Base-by-base conservation (phyloP, 2,888 invertebrate species). In the Rhyacophila evoluta region DNA sequence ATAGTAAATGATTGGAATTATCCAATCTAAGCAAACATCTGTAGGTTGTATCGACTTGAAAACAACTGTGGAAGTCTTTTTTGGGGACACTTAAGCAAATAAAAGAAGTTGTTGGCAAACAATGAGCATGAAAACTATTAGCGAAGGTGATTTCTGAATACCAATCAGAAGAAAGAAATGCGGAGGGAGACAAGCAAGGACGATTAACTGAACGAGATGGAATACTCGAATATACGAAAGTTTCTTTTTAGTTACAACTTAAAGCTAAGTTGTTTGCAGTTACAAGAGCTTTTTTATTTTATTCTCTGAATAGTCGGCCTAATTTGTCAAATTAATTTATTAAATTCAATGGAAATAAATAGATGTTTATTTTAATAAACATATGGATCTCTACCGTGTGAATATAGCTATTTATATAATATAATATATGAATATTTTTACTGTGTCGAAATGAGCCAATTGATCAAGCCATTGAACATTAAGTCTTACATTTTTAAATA, bases 71-170 rank as follows among this genome's bases (percentile, higher is more conserved):
- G 19, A 55, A 55, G 19, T 12, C 55, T 55, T 55, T 55, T 55
- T 55, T 10, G 15, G 55, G 55, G 55, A 55, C 55, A 55, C 55
- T 55, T 55, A 55, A 55, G 19, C 55, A 55, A 55, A 55, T 19
- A 55, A 55, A 55, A 55, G 55, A 55, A 55, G 55, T 55, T 55
- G 55, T 55, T 55, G 55, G 55, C 55, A 55, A 55, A 55, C 55
- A 55, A 55, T 19, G 55, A 55, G 19, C 55, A 55, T 55, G 55
- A 19, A 55, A 55, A 55, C 55, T 55, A 55, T 55, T 55, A 55
- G 55, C 55, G 55, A 25, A 55, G 55, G 55, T 55, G 55, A 55
- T 55, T 55, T 55, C 55, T 55, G 55, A 55, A 55, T 55, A 55
- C 55, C 55, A 55, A 55, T 55, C 55, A 55, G 55, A 55, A 55